Percentiles rank a stretch among this genome's conserved stretches.
phyloP scores from a whole-genome alignment of 2,113 vertebrate genomes.

The Regulus satrapa region DNA sequence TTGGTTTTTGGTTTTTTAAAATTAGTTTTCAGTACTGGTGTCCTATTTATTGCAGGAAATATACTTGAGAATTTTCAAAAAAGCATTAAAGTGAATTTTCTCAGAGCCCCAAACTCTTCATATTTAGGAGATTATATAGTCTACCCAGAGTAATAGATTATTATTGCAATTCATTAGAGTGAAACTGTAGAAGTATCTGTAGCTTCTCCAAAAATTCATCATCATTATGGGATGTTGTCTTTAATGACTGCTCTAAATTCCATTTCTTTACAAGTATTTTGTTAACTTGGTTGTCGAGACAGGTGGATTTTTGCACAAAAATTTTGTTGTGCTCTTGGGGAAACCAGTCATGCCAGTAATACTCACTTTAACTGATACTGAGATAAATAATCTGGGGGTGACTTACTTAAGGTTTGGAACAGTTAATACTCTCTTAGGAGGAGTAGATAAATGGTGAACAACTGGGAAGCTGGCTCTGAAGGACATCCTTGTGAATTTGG shows the following conservation, averaged over 20 bases:
- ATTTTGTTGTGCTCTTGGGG: not conserved
- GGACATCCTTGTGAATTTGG: constrained; percentile 6
- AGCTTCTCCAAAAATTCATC: not conserved
- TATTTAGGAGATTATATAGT: not conserved
- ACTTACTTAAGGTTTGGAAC: constrained; percentile 2
- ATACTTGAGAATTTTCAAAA: not conserved
- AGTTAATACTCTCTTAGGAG: constrained; percentile 11
- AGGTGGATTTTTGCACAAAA: constrained; percentile 15
- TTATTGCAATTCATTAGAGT: not conserved
- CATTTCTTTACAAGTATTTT: not conserved
- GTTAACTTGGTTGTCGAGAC: not conserved
- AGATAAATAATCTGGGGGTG: not conserved
- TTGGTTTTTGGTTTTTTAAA: not conserved
- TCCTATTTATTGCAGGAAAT: not conserved
- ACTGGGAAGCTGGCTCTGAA: constrained; percentile 51
- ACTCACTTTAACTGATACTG: not conserved
- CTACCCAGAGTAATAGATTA: not conserved
- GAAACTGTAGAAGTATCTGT: not conserved
- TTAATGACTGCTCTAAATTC: not conserved
- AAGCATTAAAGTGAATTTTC: not conserved
- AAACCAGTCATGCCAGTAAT: not conserved
- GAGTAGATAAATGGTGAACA: constrained; percentile 57
- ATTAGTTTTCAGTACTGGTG: not conserved
- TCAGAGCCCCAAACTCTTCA: not conserved
- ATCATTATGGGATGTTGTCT: not conserved